Base-by-base conservation (phyloP, 1,140 invertebrate species). In the Anastrepha obliqua region DNA sequence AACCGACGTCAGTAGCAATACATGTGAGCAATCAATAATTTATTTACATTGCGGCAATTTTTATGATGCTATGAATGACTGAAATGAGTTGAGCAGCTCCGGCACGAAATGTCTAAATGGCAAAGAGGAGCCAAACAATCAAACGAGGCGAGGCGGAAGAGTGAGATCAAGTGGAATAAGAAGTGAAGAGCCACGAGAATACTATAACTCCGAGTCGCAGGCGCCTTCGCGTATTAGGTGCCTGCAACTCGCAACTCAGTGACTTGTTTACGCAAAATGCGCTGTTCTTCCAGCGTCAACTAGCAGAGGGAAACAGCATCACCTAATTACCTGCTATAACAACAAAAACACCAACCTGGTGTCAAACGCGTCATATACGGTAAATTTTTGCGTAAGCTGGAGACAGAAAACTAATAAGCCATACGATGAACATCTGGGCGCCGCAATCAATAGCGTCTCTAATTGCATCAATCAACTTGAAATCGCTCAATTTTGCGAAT, bases 371-470 rank as follows among this genome's bases (percentile, higher is more conserved):
- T 64, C 62, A 64, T 20, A n/a, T 29, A 4, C 29, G 65, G 8
- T 67, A 67, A 67, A 13, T 67, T 20, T 67, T 67, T 67, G 29
- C 11, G 29, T 20, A 67, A 67, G 15, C 39, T 67, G 65, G 29
- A 20, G 65, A 42, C 65, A 67, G 65, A 39, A 67, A 39, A 20
- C 0, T 17, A 1, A 29, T 29, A 29, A 29, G 15, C 20, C 17
- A 64, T 64, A 67, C 11, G 20, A 39, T 39, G 65, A 29, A 67
- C 65, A 42, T 67, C 64, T 67, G 64, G n/a, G 64, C 64, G n/a
- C 62, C 62, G 11, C 62, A 20, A 64, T 20, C 62, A 67, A 29
- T 13, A 13, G 65, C 65, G 20, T 29, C 29, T 20, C 13, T 29
- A 67, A 67, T 67, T 67, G 11, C 29, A 67, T 67, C 65, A 67